Evolutionary conservation across 2,797 vertebrate genomes (phyloP).

Genomic region (Mormyrus hasselquistii): DNA sequence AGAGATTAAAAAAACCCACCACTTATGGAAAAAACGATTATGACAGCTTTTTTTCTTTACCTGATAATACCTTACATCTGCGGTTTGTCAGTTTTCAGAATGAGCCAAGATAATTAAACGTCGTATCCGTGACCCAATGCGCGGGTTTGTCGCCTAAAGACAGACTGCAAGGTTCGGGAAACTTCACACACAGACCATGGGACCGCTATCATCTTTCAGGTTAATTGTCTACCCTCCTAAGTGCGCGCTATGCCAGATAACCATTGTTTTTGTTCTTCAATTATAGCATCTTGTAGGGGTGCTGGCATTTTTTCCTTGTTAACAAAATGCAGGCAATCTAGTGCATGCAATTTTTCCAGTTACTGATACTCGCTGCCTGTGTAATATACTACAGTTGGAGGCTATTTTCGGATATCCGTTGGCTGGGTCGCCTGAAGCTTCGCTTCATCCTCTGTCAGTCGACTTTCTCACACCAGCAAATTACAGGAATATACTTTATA

Average conservation of each 20-base stretch:
- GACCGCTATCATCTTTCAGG: background rate
- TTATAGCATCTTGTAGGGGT: background rate
- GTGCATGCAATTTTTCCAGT: background rate
- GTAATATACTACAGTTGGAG: background rate
- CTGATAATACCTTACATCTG: background rate
- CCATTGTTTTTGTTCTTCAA: background rate
- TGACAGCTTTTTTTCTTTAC: background rate
- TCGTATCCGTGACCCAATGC: background rate
- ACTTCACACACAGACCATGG: background rate
- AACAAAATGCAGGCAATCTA: background rate
- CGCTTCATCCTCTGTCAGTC: background rate
- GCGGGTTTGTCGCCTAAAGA: background rate
- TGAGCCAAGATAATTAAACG: background rate
- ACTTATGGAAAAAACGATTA: background rate
- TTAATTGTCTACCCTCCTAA: background rate
- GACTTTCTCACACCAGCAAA: background rate
- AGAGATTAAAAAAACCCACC: background rate
- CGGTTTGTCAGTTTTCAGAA: background rate
- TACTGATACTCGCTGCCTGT: background rate
- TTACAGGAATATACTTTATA: background rate
- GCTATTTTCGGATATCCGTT: background rate
- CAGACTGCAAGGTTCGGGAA: background rate
- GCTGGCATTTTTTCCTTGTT: background rate
- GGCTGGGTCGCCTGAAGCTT: background rate
- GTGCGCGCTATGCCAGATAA: background rate